A percentile compares a stretch with the other conserved stretches of the same genome.
Conservation (phyloP, 1,140 invertebrate genomes). For the Bombus terrestris region DNA sequence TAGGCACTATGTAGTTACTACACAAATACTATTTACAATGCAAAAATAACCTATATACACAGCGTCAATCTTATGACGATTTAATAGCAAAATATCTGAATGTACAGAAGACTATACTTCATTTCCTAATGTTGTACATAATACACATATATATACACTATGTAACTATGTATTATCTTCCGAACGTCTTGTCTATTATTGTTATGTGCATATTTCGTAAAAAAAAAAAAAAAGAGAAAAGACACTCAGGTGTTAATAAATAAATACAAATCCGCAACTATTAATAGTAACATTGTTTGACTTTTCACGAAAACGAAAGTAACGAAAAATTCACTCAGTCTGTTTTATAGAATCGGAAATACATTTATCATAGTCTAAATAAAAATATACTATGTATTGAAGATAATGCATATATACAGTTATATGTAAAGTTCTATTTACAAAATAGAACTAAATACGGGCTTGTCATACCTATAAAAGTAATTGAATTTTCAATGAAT, state of each 20-base stretch:
- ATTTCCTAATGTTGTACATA: conserved; percentile 12
- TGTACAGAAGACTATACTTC: conserved; percentile 9
- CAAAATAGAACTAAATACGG: neutral
- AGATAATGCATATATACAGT: neutral
- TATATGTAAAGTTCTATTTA: conserved; percentile 28
- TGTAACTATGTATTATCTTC: neutral
- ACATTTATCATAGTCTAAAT: neutral
- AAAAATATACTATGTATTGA: neutral
- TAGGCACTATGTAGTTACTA: neutral
- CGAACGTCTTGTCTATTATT: neutral
- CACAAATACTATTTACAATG: neutral
- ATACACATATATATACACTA: neutral
- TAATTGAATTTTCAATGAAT: neutral
- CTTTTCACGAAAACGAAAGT: neutral
- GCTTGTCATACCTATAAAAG: conserved; percentile 6
- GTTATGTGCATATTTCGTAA: neutral
- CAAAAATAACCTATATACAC: conserved; percentile 19
- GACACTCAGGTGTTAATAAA: conserved; percentile 23
- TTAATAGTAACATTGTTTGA: neutral
- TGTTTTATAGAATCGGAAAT: neutral
- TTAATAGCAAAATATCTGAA: conserved; percentile 36
- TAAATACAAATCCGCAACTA: neutral
- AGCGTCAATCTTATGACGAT: neutral
- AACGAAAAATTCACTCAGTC: neutral
- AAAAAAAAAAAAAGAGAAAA: neutral